Evolutionary conservation across 2,797 vertebrate genomes (phyloP), one percentile per base, ranked within the genome.

Genomic region (Myotis myotis): DNA sequence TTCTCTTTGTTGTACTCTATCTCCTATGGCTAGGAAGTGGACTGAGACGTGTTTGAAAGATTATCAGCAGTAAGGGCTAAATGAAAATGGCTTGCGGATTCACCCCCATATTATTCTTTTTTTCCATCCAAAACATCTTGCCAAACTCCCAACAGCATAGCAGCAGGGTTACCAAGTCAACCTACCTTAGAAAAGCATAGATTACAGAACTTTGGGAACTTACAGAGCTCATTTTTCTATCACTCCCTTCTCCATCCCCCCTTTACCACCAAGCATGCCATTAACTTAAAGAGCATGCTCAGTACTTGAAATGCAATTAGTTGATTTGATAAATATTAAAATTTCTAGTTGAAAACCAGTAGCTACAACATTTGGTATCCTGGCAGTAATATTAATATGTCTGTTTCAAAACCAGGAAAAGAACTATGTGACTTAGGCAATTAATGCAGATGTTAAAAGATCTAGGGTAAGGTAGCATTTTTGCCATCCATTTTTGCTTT

Each of bases 321-420:
- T 82, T 79, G 11, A 53, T 92, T 78, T 85, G 71, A 75, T 95
- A 90, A 95, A 87, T 74, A 82, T 72, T 80, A 92, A 90, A 7
- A 51, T 66, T 95, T 90, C 38, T 76, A 60, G 8, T 71, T 95
- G 49, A 95, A 96, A 86, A 80, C 17, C 8, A 55, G 55, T 80
- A 93, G 3, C 85, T 90, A 75, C 66, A 94, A 44, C 22, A 74
- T 84, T 53, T 93, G 47, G 79, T 19, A 74, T 75, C 62, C 80
- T 85, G 55, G 15, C 23, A 91, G 72, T 75, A 80, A 91, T 91
- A 87, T 71, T 87, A 91, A 81, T 75, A 13, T 87, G 28, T 85
- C 36, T 96, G 7, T 93, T 93, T 95, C 66, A 96, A 96, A 97
- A 80, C 66, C 30, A 68, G 55, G 47, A 25, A 83, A 79, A 70